A percentile compares a stretch with the other conserved stretches of the same genome.
Conservation (phyloP, 2,113 vertebrate species). For the Lophochroa leadbeateri region DNA sequence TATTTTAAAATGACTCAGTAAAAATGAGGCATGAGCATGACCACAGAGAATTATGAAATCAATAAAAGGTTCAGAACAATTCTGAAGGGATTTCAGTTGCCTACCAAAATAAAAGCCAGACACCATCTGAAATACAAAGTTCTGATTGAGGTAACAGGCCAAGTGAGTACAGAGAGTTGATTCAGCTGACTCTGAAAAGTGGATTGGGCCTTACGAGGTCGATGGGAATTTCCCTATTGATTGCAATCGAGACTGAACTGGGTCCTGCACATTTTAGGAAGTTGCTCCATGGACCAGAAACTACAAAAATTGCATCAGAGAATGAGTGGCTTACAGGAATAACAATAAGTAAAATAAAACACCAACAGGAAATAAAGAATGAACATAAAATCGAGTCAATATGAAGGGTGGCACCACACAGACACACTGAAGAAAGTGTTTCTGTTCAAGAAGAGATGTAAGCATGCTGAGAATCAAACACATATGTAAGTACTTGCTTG, state of each 20-base stretch:
- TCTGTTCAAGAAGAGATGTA: slow-evolving; percentile 24
- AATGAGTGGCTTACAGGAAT: slow-evolving; percentile 51
- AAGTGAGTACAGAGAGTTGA: background rate
- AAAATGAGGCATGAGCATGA: slow-evolving; percentile 57
- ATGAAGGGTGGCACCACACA: slow-evolving; percentile 52
- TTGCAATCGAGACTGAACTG: background rate
- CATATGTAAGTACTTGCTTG: slow-evolving; percentile 55
- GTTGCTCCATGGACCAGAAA: slow-evolving; percentile 17
- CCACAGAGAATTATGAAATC: slow-evolving; percentile 66
- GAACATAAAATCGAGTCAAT: slow-evolving; percentile 59
- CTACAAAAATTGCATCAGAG: slow-evolving; percentile 48
- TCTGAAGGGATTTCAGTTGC: slow-evolving; percentile 50
- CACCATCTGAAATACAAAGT: background rate
- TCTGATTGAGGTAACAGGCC: slow-evolving; percentile 1
- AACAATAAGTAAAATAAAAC: slow-evolving; percentile 43
- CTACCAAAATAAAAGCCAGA: slow-evolving; percentile 64
- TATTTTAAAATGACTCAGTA: slow-evolving; percentile 63
- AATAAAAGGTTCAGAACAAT: slow-evolving; percentile 49
- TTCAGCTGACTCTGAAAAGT: background rate
- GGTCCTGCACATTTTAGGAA: slow-evolving; percentile 18
- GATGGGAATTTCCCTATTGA: slow-evolving; percentile 19
- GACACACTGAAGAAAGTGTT: slow-evolving; percentile 49
- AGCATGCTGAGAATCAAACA: slow-evolving; percentile 51
- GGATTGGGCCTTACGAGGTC: background rate
- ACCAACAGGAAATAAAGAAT: slow-evolving; percentile 53